Percentiles rank a stretch among this genome's conserved stretches.
These are phyloP conservation scores for Carapus acus DNA, from an alignment of 2,797 vertebrate species.

Conservation along the genomic window DNA sequence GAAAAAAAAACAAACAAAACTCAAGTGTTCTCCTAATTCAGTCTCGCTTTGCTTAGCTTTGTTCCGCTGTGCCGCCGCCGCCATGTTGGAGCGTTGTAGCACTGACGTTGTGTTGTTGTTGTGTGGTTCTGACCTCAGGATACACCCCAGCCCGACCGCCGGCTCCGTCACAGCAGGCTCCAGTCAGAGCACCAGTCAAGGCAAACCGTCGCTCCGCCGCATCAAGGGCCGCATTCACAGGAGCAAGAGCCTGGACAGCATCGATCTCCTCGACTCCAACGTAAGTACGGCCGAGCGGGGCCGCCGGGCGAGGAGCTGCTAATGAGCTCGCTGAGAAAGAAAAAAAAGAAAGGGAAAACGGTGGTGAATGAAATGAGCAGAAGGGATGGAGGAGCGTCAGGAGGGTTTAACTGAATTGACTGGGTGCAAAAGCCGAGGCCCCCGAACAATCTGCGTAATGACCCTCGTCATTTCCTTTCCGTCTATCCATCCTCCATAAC, in stretches of 20 bases:
- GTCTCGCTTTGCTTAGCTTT: conserved; percentile 28
- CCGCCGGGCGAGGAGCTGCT: too few species aligned
- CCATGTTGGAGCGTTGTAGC: conserved; percentile 11
- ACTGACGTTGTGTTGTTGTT: conserved; percentile 41
- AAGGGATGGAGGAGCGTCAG: too few species aligned
- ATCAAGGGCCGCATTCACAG: conserved; percentile 95
- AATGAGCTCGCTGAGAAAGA: too few species aligned
- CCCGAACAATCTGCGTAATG: too few species aligned
- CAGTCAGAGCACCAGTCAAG: conserved; percentile 79
- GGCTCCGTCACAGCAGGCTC: conserved; percentile 83
- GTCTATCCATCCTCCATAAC: too few species aligned
- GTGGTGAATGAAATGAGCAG: conserved; percentile 1
- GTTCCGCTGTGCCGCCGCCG: conserved; percentile 31
- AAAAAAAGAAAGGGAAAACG: too few species aligned
- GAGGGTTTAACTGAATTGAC: too few species aligned
- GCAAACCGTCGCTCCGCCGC: conserved; percentile 91
- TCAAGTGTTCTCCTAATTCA: conserved; percentile 8
- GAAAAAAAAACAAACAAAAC: conserved; percentile 29
- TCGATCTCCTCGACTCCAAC: conserved; percentile 90
- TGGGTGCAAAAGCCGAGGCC: too few species aligned
- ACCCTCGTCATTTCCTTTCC: too few species aligned
- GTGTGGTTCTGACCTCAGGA: conserved; percentile 69
- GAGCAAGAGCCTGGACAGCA: conserved; percentile 93
- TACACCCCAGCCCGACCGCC: conserved; percentile 84
- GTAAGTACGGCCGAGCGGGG: too few species aligned